phyloP scores from a whole-genome alignment of 1,140 invertebrate genomes.

The Pollicipes pollicipes region DNA sequence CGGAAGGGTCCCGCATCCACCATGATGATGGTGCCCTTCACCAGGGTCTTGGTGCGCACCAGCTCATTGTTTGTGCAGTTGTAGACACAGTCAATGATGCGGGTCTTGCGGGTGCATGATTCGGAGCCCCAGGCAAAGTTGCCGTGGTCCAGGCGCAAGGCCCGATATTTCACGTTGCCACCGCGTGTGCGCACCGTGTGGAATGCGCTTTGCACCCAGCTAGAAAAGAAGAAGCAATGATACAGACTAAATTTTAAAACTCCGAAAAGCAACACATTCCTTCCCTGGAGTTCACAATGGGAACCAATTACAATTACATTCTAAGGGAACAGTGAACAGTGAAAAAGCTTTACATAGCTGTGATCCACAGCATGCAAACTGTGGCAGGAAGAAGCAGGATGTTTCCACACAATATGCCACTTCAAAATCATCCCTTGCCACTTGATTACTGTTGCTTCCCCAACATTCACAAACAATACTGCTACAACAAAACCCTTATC shows the following conservation, averaged over 20 bases:
- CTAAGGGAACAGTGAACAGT: not conserved
- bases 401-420: too few species aligned
- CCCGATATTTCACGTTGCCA: slow-evolving; percentile 90
- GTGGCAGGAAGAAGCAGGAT: too few species aligned
- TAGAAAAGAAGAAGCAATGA: slow-evolving; percentile 26
- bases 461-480: too few species aligned
- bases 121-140: slow-evolving; percentile 21
- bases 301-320: not conserved
- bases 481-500: too few species aligned
- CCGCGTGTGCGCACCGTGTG: slow-evolving; percentile 87
- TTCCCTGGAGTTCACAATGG: not conserved
- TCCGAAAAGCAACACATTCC: too few species aligned
- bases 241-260: too few species aligned
- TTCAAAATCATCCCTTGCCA: too few species aligned
- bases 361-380: too few species aligned
- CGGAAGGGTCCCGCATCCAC: slow-evolving; percentile 97
- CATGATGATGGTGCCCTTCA: slow-evolving; percentile 93
- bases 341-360: too few species aligned
- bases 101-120: slow-evolving; percentile 71
- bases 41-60: slow-evolving; percentile 96
- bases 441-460: too few species aligned
- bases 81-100: slow-evolving; percentile 99
- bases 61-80: slow-evolving; percentile 98
- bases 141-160: slow-evolving; percentile 71
- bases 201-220: slow-evolving; percentile 74